These are phyloP conservation scores for Nemurella pictetii DNA, from an alignment of 2,888 invertebrate species.

Conservation along the genomic window DNA sequence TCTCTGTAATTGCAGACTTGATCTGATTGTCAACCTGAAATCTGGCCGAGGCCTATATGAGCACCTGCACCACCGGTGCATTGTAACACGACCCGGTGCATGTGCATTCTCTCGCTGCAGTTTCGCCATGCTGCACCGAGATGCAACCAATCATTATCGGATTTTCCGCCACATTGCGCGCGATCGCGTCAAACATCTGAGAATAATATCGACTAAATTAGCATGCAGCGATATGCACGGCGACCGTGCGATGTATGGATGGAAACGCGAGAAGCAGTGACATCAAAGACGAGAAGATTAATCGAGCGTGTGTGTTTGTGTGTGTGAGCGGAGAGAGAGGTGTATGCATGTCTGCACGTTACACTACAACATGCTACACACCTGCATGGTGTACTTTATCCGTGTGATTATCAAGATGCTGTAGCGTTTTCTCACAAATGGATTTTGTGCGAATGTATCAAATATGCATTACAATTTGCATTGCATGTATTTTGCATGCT, in stretches of 20 bases:
- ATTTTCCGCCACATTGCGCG: background rate
- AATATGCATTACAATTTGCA: background rate
- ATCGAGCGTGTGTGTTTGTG: too few relatives aligned
- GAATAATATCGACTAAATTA: background rate
- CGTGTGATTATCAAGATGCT: too few relatives aligned
- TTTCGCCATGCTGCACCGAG: slow-evolving; percentile 1
- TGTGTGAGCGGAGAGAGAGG: too few relatives aligned
- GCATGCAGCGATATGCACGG: background rate
- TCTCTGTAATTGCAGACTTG: too few relatives aligned
- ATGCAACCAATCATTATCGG: background rate
- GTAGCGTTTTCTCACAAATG: background rate
- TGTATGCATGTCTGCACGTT: too few relatives aligned
- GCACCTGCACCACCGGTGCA: too few relatives aligned
- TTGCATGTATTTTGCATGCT: background rate
- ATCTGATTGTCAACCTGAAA: too few relatives aligned
- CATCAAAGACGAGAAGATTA: too few relatives aligned
- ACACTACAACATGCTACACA: too few relatives aligned
- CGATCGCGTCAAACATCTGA: background rate
- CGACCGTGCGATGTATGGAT: background rate
- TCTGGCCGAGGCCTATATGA: too few relatives aligned
- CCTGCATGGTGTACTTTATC: background rate
- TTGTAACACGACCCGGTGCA: background rate
- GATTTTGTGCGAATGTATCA: background rate
- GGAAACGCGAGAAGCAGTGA: background rate
- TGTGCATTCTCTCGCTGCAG: background rate